Evolutionary conservation across 2,113 vertebrate species (phyloP), one percentile per base, ranked within the genome.

Genomic region (Synchiropus splendidus): DNA sequence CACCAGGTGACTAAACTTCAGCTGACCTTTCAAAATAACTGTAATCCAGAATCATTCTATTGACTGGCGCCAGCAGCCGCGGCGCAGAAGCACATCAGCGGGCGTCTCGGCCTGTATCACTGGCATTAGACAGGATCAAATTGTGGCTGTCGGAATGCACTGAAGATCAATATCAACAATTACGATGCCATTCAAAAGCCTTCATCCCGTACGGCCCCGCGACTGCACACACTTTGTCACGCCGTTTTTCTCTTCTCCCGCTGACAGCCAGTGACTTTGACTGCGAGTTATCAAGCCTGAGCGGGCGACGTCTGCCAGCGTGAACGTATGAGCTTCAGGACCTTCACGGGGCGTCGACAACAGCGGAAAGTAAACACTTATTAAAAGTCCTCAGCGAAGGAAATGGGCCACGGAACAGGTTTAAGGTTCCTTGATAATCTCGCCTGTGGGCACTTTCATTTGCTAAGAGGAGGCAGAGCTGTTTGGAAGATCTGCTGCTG

Each of bases 161-260:
- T 2, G 36, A 16, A 38, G 45, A 58, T 72, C 64, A 56, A 70
- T 58, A 58, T 36, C 48, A 60, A 62, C 69, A 63, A 67, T 61
- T 57, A 55, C 36, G 42, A 48, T 36, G 16, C 45, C 51, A 12
- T 64, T 71, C 64, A 52, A 64, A 70, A 71, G 59, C 45, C 48
- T 39, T 72, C 66, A 35, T 55, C 21, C 64, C 49, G 51, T 55
- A 62, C 10, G 31, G 31, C 30, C 40, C 48, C 36, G 2, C 64
- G 63, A 75, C 67, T 45, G 54, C 66, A 1, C n/a, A 52, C 58
- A 39, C 21, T 27, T 11, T 18, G 47, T 48, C 47, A 42, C 18
- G 14, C n/a, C 18, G 13, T 6, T 2, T n/a, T 18, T 58, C 38
- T 48, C 39, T n/a, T n/a, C n/a, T n/a, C n/a, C n/a, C n/a, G n/a